phyloP scores from a whole-genome alignment of 2,797 vertebrate genomes.

The Myotis myotis region DNA sequence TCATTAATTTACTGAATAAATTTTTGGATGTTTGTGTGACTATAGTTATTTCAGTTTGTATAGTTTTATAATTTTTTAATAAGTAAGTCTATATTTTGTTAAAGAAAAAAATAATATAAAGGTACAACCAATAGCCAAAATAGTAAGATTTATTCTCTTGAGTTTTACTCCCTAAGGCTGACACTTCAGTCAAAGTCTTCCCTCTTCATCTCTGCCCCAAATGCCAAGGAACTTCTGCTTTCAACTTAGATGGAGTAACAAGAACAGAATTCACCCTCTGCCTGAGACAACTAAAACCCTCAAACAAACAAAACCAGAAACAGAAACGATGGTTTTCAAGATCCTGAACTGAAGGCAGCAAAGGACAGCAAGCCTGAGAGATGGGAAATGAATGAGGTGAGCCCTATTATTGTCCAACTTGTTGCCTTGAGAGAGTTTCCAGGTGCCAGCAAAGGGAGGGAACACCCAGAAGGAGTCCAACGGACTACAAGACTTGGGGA shows the following conservation, averaged over 20 bases:
- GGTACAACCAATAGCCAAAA: neutral
- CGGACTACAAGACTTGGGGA: neutral
- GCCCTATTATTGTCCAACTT: neutral
- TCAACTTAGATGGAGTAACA: neutral
- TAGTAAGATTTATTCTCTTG: neutral
- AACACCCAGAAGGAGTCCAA: neutral
- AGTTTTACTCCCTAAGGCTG: neutral
- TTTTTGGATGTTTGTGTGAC: neutral
- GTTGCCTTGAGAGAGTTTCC: neutral
- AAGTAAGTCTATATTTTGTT: neutral
- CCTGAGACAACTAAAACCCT: neutral
- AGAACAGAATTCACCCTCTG: neutral
- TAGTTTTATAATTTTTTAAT: neutral
- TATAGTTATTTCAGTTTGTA: neutral
- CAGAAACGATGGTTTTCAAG: neutral
- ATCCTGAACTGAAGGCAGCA: neutral
- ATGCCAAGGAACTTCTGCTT: neutral
- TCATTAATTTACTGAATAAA: neutral
- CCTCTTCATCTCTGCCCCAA: neutral
- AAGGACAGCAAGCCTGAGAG: neutral
- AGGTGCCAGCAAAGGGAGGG: neutral
- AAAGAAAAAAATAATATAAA: neutral
- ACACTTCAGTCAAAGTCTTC: neutral
- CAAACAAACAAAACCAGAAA: neutral
- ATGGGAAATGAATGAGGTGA: neutral